Evolutionary conservation across 2,113 vertebrate species (phyloP).

Genomic region (Rhagologus leucostigma): DNA sequence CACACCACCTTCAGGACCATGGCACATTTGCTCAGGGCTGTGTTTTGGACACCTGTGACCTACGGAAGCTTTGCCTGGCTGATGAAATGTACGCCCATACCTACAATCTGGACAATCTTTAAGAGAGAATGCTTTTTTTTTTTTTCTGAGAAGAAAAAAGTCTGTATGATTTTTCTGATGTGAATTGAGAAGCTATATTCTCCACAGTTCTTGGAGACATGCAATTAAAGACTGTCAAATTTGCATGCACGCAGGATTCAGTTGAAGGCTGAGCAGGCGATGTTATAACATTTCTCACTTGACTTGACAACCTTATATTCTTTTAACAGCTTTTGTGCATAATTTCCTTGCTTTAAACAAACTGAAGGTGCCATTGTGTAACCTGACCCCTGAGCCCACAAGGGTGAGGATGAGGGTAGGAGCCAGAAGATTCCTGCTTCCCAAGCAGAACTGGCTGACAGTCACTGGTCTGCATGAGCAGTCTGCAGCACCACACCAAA

Average conservation of each 20-base stretch:
- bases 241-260: constrained; percentile 27
- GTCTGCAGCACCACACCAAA: not conserved
- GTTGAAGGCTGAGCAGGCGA: constrained; percentile 8
- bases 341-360: constrained; percentile 38
- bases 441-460: not conserved
- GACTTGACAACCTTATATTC: constrained; percentile 45
- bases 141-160: not conserved
- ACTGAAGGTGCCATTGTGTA: not conserved
- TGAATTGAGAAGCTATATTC: constrained; percentile 26
- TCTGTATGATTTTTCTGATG: constrained; percentile 2
- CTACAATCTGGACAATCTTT: not conserved
- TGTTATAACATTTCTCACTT: constrained; percentile 10
- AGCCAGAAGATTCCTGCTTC: not conserved
- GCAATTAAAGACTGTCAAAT: constrained; percentile 55
- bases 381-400: not conserved
- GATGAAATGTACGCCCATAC: not conserved
- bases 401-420: not conserved
- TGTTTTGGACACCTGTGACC: not conserved
- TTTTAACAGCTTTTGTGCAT: constrained; percentile 25
- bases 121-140: not conserved
- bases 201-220: constrained; percentile 22
- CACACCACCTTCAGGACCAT: not conserved
- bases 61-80: not conserved
- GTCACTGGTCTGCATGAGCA: not conserved
- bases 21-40: not conserved